Percentiles rank a stretch among this genome's conserved stretches.
Evolutionary conservation across 1,140 invertebrate genomes (phyloP).

Genomic region (Carcinoscorpius rotundicauda): DNA sequence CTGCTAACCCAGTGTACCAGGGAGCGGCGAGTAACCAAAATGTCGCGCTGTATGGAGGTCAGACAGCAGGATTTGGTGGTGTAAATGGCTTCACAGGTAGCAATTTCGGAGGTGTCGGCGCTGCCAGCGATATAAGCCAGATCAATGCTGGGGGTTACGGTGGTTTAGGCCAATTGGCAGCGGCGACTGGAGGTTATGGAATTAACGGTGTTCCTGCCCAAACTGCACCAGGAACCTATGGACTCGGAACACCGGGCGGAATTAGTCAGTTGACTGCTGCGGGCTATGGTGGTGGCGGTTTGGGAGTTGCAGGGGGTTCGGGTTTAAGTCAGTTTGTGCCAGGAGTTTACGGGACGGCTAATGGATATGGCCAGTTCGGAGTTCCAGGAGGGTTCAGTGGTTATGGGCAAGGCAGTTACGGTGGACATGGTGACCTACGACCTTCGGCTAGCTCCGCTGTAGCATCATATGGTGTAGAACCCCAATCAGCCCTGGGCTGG

Average conservation of each 20-base stretch:
- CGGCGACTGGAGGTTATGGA: too few species aligned
- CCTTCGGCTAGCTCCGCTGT: slow-evolving; percentile 11
- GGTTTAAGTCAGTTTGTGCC: slow-evolving; percentile 2
- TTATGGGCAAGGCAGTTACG: slow-evolving; percentile 5
- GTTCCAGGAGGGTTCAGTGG: background rate
- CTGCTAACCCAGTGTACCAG: background rate
- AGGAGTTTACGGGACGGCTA: slow-evolving; percentile 1
- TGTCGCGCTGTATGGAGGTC: background rate
- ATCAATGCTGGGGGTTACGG: too few species aligned
- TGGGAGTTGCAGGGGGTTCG: background rate
- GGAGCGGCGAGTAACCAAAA: background rate
- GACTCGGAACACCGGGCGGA: background rate
- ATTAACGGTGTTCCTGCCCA: background rate
- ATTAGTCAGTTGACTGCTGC: background rate
- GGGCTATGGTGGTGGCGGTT: background rate
- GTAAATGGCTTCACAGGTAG: background rate
- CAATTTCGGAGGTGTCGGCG: background rate
- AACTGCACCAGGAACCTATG: background rate
- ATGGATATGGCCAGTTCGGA: slow-evolving; percentile 5
- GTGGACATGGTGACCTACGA: slow-evolving; percentile 3
- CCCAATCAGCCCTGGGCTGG: slow-evolving; percentile 19
- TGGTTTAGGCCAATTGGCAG: too few species aligned
- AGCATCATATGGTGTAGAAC: slow-evolving; percentile 11
- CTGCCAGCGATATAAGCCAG: too few species aligned
- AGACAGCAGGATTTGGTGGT: background rate